phyloP scores from a whole-genome alignment of 2,797 vertebrate species.

The Cryptoblepharus egeriae region DNA sequence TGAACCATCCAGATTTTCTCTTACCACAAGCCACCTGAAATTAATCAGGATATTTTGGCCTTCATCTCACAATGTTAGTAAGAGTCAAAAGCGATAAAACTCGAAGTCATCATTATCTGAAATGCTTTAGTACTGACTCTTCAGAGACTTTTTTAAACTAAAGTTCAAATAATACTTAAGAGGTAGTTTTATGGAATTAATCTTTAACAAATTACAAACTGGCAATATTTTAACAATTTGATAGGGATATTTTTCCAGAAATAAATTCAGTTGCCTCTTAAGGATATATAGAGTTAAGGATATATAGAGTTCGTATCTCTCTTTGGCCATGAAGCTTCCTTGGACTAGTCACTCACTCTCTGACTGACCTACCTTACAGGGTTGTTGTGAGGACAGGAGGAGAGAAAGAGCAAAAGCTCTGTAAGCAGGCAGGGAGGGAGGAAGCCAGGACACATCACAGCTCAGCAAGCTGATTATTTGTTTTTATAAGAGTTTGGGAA shows the following conservation, averaged over 20 bases:
- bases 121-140: constrained; percentile 51
- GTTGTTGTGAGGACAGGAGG: too few relatives aligned
- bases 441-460: too few relatives aligned
- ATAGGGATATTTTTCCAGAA: constrained; percentile 8
- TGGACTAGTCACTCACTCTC: too few relatives aligned
- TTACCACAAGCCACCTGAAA: constrained; percentile 66
- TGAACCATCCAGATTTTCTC: constrained; percentile 67
- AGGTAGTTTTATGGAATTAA: constrained; percentile 6
- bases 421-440: too few relatives aligned
- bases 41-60: constrained; percentile 65
- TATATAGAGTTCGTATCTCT: too few relatives aligned
- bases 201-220: constrained; percentile 4
- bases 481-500: too few relatives aligned
- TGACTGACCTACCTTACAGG: too few relatives aligned
- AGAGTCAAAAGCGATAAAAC: constrained; percentile 39
- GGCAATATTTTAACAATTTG: background rate
- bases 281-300: too few relatives aligned
- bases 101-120: constrained; percentile 54
- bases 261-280: background rate
- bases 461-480: too few relatives aligned
- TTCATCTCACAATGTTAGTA: constrained; percentile 51
- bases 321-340: too few relatives aligned
- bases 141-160: constrained; percentile 6
- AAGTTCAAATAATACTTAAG: constrained; percentile 38
- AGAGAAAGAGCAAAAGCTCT: too few relatives aligned